Conservation (phyloP, 2,113 vertebrate species). For the Pteruthius melanotis region DNA sequence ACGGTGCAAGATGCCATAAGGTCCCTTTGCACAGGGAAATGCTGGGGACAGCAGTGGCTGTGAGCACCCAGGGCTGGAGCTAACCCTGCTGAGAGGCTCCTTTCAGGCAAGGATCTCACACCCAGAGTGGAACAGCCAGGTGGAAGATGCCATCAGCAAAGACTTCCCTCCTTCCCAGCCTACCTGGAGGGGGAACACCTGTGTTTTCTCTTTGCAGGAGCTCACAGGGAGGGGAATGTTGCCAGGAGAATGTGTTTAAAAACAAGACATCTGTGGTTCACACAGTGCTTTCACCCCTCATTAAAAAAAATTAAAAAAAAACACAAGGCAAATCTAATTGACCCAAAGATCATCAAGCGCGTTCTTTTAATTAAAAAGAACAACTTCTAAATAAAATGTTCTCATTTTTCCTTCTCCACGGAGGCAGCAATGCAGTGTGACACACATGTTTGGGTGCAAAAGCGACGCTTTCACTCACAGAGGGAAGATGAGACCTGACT, state of each 20-base stretch:
- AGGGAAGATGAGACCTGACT: background rate
- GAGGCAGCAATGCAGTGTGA: background rate
- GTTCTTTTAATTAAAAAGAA: background rate
- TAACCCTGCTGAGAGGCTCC: background rate
- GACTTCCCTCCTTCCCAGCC: background rate
- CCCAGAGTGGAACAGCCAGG: background rate
- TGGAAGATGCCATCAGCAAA: background rate
- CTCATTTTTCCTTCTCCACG: background rate
- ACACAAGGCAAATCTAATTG: background rate
- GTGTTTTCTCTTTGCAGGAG: background rate
- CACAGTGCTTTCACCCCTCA: background rate
- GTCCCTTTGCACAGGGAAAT: background rate
- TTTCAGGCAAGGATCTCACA: background rate
- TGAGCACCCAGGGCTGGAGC: too few relatives aligned
- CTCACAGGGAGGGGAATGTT: background rate
- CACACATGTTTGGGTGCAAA: background rate
- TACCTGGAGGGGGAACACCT: background rate
- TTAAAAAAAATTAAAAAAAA: background rate
- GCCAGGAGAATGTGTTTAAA: background rate
- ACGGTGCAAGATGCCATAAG: rapidly evolving
- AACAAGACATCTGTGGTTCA: background rate
- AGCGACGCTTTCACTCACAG: background rate
- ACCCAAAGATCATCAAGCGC: background rate
- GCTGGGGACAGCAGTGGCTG: too few relatives aligned
- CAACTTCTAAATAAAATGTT: background rate